Percentiles rank a stretch among this genome's conserved stretches.
Evolutionary conservation across 2,888 invertebrate genomes (phyloP).

Genomic region (Cephus nigrinus): DNA sequence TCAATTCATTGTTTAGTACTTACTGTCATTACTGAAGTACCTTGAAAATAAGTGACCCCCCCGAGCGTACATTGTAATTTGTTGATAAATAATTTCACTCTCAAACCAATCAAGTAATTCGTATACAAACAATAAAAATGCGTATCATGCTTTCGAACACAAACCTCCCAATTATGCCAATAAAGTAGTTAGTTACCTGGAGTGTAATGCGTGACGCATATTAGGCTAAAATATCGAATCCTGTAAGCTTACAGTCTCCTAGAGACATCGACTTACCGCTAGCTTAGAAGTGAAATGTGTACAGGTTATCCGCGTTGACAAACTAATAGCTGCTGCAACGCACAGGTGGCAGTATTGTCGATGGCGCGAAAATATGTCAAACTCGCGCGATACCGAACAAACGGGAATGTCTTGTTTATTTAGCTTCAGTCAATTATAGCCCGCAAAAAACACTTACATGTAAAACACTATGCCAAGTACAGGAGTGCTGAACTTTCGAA

Average conservation of each 20-base stretch:
- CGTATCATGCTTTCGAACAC: neutral
- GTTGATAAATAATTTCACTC: no score
- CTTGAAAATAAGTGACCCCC: no score
- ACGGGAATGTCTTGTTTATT: neutral
- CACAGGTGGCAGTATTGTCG: neutral
- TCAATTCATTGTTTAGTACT: no score
- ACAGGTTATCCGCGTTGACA: neutral
- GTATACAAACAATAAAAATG: neutral
- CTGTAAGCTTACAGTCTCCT: neutral
- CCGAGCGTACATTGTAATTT: no score
- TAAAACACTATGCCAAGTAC: no score
- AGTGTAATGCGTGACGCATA: neutral
- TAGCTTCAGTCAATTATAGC: neutral
- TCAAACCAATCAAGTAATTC: neutral
- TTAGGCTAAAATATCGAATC: neutral
- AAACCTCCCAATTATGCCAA: neutral
- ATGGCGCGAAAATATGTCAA: neutral
- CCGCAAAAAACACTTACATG: no score
- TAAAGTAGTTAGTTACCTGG: neutral
- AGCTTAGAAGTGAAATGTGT: neutral
- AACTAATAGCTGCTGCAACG: neutral
- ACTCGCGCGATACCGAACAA: neutral
- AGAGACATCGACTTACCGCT: neutral
- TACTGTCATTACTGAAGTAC: no score
- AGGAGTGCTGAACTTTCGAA: no score